Evolutionary conservation across 2,888 invertebrate species (phyloP).

Genomic region (Chrysotoxum bicinctum): DNA sequence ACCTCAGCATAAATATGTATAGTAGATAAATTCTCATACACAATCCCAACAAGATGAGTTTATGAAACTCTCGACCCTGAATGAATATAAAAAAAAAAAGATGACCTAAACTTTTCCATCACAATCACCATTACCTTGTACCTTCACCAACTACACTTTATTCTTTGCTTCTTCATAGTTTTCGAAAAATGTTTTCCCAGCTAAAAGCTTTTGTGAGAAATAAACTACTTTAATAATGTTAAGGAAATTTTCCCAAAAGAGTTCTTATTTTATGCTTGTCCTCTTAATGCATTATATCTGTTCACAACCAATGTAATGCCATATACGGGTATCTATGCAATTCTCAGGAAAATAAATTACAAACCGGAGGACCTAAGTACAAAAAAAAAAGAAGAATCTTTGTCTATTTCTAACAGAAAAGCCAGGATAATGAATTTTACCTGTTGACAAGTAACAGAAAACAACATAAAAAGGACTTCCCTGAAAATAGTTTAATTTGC

Average conservation of each 20-base stretch:
- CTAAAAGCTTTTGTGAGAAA: constrained; percentile 10
- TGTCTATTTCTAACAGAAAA: background rate
- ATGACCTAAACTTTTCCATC: constrained; percentile 1
- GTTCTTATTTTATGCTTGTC: constrained; percentile 5
- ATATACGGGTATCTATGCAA: background rate
- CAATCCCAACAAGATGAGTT: no score
- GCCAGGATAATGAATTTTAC: background rate
- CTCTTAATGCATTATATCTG: constrained; percentile 10
- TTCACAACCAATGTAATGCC: background rate
- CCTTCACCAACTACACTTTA: background rate
- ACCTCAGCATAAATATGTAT: no score
- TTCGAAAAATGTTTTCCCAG: constrained; percentile 6
- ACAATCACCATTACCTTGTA: background rate
- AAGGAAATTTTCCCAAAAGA: background rate
- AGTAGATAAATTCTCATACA: no score
- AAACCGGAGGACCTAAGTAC: background rate
- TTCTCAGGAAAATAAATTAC: background rate
- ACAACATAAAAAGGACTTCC: background rate
- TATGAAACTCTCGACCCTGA: no score
- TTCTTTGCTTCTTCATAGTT: background rate
- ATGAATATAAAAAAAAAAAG: background rate
- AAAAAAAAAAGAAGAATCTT: background rate
- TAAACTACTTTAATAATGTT: constrained; percentile 9
- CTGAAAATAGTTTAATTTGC: background rate
- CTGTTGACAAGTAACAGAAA: background rate